Evolutionary conservation across 2,888 invertebrate genomes (phyloP), one percentile per base, ranked within the genome.

Genomic region (Hemithea aestivaria): DNA sequence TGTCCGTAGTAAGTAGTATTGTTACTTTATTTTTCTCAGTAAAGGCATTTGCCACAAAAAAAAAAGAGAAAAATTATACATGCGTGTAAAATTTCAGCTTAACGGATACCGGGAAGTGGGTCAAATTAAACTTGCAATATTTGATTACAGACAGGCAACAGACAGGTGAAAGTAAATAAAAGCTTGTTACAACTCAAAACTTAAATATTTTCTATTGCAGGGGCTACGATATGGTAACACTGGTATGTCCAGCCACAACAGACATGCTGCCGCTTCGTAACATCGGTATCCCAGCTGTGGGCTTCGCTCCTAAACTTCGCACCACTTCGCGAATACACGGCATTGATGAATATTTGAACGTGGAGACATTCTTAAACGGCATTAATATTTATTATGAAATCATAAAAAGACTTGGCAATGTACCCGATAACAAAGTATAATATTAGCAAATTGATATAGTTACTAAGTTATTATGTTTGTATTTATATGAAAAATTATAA

Each of bases 211-310:
- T 44, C 37, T 35, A 16, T 28, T 66, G 59, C 66, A 80, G 80
- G 57, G 66, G 64, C 12, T 58, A 70, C 27, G 54, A 56, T 1
- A 8, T 78, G 6, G 46, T 27, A 7, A 65, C 76, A 0, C 22
- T 69, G 0, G 62, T 75, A 0, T 63, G 64, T 7, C 71, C 77
- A 2, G 81, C 76, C 1, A 71, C 75, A 0, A 59, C 74, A 0
- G 83, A 83, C 45, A 68, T 72, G 62, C 11, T 74, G 2, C 42
- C 45, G 1, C 6, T 83, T 0, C 65, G 83, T 1, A 71, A 66
- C 40, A 35, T 55, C 1, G 79, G 74, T 1, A 65, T 77, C 24
- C 78, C 78, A 2, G 76, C 78, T 0, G 28, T 82, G 0, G 81
- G 81, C 1, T 77, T 82, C 38, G 37, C 73, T 0, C 58, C 79